Evolutionary conservation across 2,797 vertebrate genomes (phyloP).

Genomic region (Petrocephalus schoutedeni): DNA sequence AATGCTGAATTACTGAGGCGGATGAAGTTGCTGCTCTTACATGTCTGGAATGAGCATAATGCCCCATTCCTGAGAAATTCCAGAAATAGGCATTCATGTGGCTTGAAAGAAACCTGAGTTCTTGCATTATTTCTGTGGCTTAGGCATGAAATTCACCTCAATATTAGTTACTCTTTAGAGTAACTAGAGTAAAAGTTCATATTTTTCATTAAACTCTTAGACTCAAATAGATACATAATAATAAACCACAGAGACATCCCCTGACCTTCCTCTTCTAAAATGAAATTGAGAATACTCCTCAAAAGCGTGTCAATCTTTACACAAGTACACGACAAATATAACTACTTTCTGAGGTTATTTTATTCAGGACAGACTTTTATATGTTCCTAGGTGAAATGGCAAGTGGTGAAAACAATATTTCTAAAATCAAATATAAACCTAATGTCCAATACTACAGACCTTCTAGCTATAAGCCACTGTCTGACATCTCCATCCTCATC

Average conservation of each 20-base stretch:
- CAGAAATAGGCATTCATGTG: neutral
- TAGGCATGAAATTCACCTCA: neutral
- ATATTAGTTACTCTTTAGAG: neutral
- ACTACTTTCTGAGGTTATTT: neutral
- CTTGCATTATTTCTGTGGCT: neutral
- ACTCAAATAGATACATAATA: neutral
- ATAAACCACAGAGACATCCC: neutral
- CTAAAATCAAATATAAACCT: neutral
- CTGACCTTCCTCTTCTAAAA: neutral
- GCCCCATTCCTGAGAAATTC: neutral
- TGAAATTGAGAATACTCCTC: neutral
- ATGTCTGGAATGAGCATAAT: neutral
- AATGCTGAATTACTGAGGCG: neutral
- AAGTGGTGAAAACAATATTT: constrained; percentile 8
- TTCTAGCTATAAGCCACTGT: neutral
- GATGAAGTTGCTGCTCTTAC: neutral
- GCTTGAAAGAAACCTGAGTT: neutral
- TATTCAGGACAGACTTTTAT: neutral
- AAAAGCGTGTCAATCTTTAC: neutral
- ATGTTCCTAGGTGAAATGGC: neutral
- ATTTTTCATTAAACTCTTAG: neutral
- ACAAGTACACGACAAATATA: neutral
- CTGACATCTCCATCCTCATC: neutral
- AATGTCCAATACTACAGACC: neutral
- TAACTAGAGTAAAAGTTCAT: neutral